Base-by-base conservation (phyloP, 2,797 vertebrate genomes). In the Parambassis ranga region DNA sequence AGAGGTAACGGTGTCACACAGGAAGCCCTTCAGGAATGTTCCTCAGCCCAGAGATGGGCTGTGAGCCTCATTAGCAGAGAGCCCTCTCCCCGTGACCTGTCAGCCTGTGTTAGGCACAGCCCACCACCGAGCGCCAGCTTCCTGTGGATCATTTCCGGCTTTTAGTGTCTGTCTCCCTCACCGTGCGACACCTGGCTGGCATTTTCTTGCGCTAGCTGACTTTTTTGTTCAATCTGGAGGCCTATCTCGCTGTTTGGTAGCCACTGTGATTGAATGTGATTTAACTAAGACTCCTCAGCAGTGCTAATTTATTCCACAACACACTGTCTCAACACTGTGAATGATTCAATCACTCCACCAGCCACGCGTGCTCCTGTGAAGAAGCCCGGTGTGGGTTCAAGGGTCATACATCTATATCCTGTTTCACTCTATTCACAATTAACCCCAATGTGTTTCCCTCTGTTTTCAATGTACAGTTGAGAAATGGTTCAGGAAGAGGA, bases 351-450 rank as follows among this genome's bases (percentile, higher is more conserved):
- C 55, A 16, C 44, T 48, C 28, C 3, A 16, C 10, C 14, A 71
- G 89, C 90, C 92, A 91, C 77, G 79, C 87, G 92, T 87, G 86
- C 82, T 84, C 81, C 75, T 89, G 92, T 91, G 86, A 91, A 89
- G 82, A 87, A 82, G 36, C 81, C 82, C 77, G 77, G 79, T 81
- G 77, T 80, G 87, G 81, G 82, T 92, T 92, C 89, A 90, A 61
- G 83, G 90, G 88, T 89, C 84, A 30, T 69, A 81, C 5, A 20
- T 87, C 87, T 57, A 87, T 92, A 91, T 93, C 94, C 94, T 94
- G 90, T 91, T 91, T 88, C 75, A 81, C 92, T 91, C 91, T 85
- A 91, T 93, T 82, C 91, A 90, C 90, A 95, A 95, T 97, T 96
- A 97, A 95, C 95, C 93, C 91, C 89, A 81, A 19, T 65, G 79